Conservation (phyloP, 2,113 vertebrate species). For the Pelvicachromis taeniatus region DNA sequence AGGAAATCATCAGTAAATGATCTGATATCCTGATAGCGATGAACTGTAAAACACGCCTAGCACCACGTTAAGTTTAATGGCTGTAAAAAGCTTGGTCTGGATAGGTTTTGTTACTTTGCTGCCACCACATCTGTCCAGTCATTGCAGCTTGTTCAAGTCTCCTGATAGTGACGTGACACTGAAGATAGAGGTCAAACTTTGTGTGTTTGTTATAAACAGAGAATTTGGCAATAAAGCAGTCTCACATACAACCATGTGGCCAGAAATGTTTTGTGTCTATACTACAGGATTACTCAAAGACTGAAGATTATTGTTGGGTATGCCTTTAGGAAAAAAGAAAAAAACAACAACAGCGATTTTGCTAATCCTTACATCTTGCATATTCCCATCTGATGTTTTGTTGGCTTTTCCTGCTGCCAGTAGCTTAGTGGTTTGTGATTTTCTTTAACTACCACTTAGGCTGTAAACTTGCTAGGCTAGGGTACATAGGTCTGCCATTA, state of each 20-base stretch:
- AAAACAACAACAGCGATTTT: neutral
- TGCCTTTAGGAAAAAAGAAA: neutral
- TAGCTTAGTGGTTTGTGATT: neutral
- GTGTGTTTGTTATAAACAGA: neutral
- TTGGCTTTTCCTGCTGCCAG: neutral
- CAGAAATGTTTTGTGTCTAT: neutral
- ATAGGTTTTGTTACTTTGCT: neutral
- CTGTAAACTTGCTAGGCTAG: constrained; percentile 2
- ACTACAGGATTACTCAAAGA: neutral
- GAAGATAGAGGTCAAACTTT: neutral
- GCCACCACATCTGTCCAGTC: neutral
- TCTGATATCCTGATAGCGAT: neutral
- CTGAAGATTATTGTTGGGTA: neutral
- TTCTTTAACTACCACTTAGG: constrained; percentile 33
- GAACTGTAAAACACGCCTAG: neutral
- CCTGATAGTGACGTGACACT: neutral
- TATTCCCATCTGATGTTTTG: neutral
- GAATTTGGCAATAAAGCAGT: neutral
- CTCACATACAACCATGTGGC: neutral
- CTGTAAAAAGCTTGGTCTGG: neutral
- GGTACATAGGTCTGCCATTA: constrained; percentile 36
- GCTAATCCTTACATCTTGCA: neutral
- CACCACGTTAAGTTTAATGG: neutral
- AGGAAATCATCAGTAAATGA: neutral
- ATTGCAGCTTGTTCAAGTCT: neutral